Percentiles rank a stretch among this genome's conserved stretches.
These are phyloP conservation scores for Phodopus roborovskii DNA, from an alignment of 2,113 vertebrate species.

Conservation along the genomic window DNA sequence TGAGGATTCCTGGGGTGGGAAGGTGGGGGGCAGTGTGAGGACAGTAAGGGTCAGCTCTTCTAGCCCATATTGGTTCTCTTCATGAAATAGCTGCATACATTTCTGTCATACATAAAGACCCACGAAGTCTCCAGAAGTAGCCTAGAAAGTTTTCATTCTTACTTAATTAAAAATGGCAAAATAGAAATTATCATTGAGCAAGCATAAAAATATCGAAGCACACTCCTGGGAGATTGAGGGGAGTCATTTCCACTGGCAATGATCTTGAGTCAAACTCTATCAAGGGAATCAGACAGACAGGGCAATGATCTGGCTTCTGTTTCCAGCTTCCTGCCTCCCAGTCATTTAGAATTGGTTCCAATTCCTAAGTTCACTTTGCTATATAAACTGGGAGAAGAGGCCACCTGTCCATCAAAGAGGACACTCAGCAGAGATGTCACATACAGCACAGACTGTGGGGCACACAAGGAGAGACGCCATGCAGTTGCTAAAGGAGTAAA, in stretches of 20 bases:
- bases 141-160: conserved; percentile 24
- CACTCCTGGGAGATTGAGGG: conserved; percentile 47
- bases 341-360: background rate
- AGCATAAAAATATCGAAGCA: conserved; percentile 54
- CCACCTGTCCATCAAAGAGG: background rate
- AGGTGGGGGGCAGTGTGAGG: accelerated
- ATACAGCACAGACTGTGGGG: background rate
- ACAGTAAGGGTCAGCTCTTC: background rate
- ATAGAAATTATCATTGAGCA: conserved; percentile 57
- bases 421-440: background rate
- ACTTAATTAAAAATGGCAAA: background rate
- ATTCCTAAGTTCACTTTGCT: background rate
- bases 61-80: background rate
- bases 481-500: no score
- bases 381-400: background rate
- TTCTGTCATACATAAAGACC: background rate
- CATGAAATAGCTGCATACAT: background rate
- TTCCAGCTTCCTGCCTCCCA: background rate
- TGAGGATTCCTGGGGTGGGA: background rate
- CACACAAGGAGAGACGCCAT: no score
- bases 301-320: conserved; percentile 35
- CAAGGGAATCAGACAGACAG: background rate
- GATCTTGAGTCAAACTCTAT: conserved; percentile 61
- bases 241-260: conserved; percentile 62
- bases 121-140: conserved; percentile 20